Evolutionary conservation across 2,797 vertebrate genomes (phyloP), one percentile per base, ranked within the genome.

Genomic region (Brachyalestes nurse): DNA sequence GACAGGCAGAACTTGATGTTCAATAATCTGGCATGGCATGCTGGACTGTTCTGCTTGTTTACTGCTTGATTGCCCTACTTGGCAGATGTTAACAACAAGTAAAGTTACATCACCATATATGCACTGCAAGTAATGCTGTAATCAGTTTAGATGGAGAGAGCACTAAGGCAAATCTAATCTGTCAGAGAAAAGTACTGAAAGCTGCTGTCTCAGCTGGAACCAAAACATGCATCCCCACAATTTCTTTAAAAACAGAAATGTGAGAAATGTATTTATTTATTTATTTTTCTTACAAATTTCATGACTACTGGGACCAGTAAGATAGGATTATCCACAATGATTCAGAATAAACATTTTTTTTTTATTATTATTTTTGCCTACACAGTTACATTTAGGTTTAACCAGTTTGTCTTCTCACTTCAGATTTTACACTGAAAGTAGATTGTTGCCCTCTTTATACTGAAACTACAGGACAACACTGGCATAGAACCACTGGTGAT

Each of bases 1-100:
- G 28, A 64, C 28, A 17, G 19, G 61, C 14, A 38, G 14, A 64
- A 8, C 28, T 17, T 8, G 5, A 62, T 38, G 61, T 64, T 64
- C 60, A 28, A 2, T 34, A 28, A 62, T 62, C 23, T 34, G 25
- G 13, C 25, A 62, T 34, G 25, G 19, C 40, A 13, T 23, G 40
- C 49, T 47, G 25, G 79, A 80, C 69, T 61, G 72, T 75, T 74
- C 57, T 45, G 40, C 40, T 17, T 49, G 73, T 62, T 75, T 69
- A 69, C 79, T 2, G 69, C 28, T 34, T 6, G 61, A 64, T 4
- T 64, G 61, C 13, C 12, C 51, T 25, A 34, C 9, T 25, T 73
- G 49, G 51, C 40, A 73, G 17, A 2, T 4, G 34, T 21, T 28
- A 28, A 28, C 45, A 25, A 51, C 0, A 64, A n/a, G 61, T 34